Base-by-base conservation (phyloP, 2,888 invertebrate species). In the Torymus auratus region DNA sequence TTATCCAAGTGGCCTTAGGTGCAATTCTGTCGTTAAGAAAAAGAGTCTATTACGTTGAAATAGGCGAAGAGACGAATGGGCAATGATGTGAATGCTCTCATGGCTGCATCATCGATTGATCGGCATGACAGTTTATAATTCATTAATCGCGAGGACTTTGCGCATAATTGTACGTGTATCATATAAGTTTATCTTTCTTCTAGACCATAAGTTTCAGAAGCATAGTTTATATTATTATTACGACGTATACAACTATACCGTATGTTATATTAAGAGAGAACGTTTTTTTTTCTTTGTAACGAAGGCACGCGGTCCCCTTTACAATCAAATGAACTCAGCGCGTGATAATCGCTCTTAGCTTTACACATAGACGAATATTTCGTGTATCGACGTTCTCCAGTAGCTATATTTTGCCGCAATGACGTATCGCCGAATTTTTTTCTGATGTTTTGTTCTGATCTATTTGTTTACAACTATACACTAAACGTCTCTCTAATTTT, bases 261-360 rank as follows among this genome's bases (percentile, higher is more conserved):
- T 79, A 73, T 60, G 76, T 80, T 41, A 83, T 68, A 76, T 77
- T 73, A 80, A 71, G 71, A 80, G 60, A 41, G 69, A 76, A 68
- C 55, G 74, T 69, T 76, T 82, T 78, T 81, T 78, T 70, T 69
- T 65, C 83, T 84, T 80, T 83, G 78, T 79, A 79, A 83, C 82
- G 89, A 91, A 91, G 90, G 87, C 90, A 91, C 89, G 87, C 90
- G 90, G 90, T 91, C 90, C 90, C 90, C 90, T 90, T 90, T 90
- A 91, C 90, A 87, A 86, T 86, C 41, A 52, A 64, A 61, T 23
- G 89, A 90, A 90, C 90, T 89, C 88, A 84, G 88, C 86, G 86
- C 88, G 88, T 84, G 85, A 80, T 89, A 89, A 85, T 88, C 84
- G 84, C 86, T 87, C 79, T 84, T 74, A 70, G 56, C n/a, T 60